Conservation (phyloP, 2,797 vertebrate species). For the Catamblyrhynchus diadema region DNA sequence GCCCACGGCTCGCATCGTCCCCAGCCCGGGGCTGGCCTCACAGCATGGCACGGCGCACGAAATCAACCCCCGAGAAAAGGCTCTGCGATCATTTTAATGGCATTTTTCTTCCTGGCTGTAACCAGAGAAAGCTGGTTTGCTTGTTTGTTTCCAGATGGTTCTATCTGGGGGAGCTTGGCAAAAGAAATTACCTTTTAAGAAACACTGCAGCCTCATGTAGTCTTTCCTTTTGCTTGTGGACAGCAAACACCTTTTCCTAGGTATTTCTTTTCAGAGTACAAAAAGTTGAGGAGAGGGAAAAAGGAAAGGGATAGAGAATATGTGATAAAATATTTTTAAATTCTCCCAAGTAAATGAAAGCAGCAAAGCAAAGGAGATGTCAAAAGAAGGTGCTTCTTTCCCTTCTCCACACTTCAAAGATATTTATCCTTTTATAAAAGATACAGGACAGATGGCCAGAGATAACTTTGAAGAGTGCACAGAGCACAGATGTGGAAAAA, state of each 20-base stretch:
- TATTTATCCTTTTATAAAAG: background rate
- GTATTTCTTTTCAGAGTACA: conserved; percentile 14
- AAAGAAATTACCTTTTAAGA: conserved; percentile 46
- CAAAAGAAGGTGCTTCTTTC: background rate
- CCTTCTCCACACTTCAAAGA: conserved; percentile 1
- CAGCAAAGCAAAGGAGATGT: conserved; percentile 23
- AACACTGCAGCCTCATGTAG: background rate
- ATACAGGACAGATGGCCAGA: background rate
- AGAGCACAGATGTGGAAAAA: background rate
- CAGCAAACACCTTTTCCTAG: conserved; percentile 30
- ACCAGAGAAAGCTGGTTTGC: background rate
- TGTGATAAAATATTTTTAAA: conserved; percentile 59
- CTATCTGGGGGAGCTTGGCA: background rate
- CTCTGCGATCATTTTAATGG: background rate
- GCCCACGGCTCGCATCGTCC: background rate
- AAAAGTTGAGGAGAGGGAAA: background rate
- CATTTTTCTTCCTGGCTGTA: background rate
- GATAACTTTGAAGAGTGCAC: background rate
- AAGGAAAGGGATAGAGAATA: background rate
- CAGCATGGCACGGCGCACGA: accelerated
- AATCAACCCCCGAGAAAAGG: background rate
- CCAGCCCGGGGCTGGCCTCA: background rate
- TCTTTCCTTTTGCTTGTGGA: conserved; percentile 14
- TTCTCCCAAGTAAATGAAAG: conserved; percentile 36
- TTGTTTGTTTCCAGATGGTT: conserved; percentile 27